A percentile compares a stretch with the other conserved stretches of the same genome.
Conservation (phyloP, 2,888 invertebrate genomes). For the Leucania comma region DNA sequence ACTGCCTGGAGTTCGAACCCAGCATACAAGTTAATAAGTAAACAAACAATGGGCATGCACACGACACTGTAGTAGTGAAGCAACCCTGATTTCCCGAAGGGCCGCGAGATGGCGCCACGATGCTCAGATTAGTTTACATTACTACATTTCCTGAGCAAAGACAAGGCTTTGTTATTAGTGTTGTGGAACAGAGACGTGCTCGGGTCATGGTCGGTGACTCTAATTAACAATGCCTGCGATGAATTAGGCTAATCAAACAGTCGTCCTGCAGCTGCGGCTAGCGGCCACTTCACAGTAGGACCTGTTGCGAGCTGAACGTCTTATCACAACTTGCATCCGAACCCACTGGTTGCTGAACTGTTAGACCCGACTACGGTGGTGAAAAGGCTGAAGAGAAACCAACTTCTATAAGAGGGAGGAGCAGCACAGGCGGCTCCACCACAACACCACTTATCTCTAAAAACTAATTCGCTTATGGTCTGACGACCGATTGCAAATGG, state of each 20-base stretch:
- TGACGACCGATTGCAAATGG: no score
- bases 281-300: no score
- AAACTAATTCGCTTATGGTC: no score
- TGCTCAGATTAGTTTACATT: background rate
- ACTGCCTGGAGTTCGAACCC: background rate
- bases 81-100: constrained; percentile 3
- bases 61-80: background rate
- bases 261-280: no score
- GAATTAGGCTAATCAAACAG: background rate
- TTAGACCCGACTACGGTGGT: no score
- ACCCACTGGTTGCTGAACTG: no score
- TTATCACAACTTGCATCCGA: no score
- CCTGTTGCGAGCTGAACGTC: no score
- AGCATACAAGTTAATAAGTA: background rate
- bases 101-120: background rate
- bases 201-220: background rate
- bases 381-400: no score
- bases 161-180: background rate
- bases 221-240: background rate
- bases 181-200: background rate
- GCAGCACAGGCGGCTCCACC: no score
- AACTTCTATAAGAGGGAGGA: no score
- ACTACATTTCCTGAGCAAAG: background rate
- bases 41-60: background rate
- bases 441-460: no score